A percentile compares a stretch with the other conserved stretches of the same genome.
Conservation (phyloP, 2,888 invertebrate species). For the Ganaspis brasiliensis region DNA sequence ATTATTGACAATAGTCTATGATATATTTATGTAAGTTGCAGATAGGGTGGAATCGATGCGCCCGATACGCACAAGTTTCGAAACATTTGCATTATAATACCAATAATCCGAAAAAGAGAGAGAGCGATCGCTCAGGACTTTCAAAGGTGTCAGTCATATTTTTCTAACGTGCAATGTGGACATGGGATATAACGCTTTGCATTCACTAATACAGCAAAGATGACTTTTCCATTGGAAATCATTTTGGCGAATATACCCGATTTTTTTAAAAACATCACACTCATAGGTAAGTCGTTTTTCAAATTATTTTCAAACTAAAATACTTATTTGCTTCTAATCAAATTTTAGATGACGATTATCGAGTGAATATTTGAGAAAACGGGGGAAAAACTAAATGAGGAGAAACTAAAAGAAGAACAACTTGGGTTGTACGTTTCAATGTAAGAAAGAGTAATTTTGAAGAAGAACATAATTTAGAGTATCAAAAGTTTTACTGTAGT, state of each 20-base stretch:
- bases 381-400: too few species aligned
- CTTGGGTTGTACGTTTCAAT: too few species aligned
- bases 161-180: conserved; percentile 45
- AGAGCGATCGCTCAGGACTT: conserved; percentile 49
- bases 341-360: too few species aligned
- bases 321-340: too few species aligned
- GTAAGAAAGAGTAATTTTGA: too few species aligned
- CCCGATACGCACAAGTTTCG: neutral
- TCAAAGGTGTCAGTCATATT: conserved; percentile 57
- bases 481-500: too few species aligned
- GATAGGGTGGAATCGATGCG: conserved; percentile 14
- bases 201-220: conserved; percentile 24
- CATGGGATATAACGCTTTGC: conserved; percentile 14
- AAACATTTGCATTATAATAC: neutral
- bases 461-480: too few species aligned
- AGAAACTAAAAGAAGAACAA: too few species aligned
- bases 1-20: conserved; percentile 28
- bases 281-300: conserved; percentile 13
- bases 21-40: conserved; percentile 21
- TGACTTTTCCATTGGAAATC: conserved; percentile 18
- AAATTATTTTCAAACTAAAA: too few species aligned
- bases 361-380: too few species aligned
- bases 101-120: neutral
- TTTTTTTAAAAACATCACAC: neutral
- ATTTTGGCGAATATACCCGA: conserved; percentile 16